These are phyloP conservation scores for Tarsius wallacei DNA, from an alignment of 2,797 vertebrate species.

Conservation along the genomic window DNA sequence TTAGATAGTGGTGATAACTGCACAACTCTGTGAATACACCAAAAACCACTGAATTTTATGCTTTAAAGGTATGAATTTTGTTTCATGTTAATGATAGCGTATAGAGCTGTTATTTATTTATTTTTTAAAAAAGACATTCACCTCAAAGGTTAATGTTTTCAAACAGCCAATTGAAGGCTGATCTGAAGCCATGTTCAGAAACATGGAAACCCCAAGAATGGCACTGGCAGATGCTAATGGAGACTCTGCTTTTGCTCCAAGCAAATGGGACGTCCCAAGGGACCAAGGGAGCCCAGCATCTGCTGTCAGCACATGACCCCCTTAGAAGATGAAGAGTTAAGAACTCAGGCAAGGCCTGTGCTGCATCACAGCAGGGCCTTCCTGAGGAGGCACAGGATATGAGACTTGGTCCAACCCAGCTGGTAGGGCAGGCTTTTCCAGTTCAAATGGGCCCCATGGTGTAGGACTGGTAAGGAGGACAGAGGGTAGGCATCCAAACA, in stretches of 20 bases:
- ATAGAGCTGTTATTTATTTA: not conserved
- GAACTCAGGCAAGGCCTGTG: not conserved
- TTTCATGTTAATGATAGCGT: slow-evolving; percentile 54
- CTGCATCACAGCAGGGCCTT: not conserved
- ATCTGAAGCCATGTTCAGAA: not conserved
- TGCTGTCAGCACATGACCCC: not conserved
- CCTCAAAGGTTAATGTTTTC: not conserved
- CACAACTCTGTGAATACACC: too few species aligned
- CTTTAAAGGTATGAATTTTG: slow-evolving; percentile 50
- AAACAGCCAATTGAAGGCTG: not conserved
- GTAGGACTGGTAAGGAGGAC: slow-evolving; percentile 27
- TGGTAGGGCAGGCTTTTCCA: slow-evolving; percentile 76
- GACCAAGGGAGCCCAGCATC: not conserved
- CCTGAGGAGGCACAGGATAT: slow-evolving; percentile 12
- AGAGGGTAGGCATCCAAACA: slow-evolving; percentile 24
- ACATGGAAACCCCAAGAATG: not conserved
- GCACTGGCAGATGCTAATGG: accelerated
- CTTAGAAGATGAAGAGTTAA: not conserved
- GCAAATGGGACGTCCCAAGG: not conserved
- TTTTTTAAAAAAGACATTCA: not conserved
- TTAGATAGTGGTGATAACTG: not conserved
- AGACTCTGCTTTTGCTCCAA: not conserved
- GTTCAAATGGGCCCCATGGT: not conserved
- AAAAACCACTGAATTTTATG: too few species aligned
- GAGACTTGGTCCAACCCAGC: slow-evolving; percentile 9